Base-by-base conservation (phyloP, 1,140 invertebrate genomes). In the Eumeta japonica region DNA sequence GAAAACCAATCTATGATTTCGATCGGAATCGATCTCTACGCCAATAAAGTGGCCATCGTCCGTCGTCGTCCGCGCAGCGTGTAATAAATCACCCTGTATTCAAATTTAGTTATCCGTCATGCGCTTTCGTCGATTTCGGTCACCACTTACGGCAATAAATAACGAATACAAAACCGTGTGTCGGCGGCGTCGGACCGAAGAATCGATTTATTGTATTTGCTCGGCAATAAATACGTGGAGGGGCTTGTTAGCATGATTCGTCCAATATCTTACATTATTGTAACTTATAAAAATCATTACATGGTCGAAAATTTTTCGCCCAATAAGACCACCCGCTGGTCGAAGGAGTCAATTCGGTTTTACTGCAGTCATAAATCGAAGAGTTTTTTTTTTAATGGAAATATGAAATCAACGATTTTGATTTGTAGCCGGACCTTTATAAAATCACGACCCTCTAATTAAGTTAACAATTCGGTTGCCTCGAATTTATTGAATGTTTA, bases 161-260 rank as follows among this genome's bases (percentile, higher is more conserved):
- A n/a, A n/a, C n/a, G n/a, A n/a, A n/a, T n/a, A n/a, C n/a, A n/a
- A n/a, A n/a, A n/a, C n/a, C n/a, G n/a, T n/a, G n/a, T n/a, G n/a
- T n/a, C n/a, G n/a, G n/a, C n/a, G n/a, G n/a, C n/a, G n/a, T n/a
- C n/a, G n/a, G n/a, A n/a, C 33, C 46, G 50, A 45, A 53, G 42
- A 48, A 16, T 30, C 35, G 39, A 59, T 59, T 58, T 58, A 60
- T 60, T 45, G 41, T 55, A 31, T 55, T 52, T 54, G 52, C 57
- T 54, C 43, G 32, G 41, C 56, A 48, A 58, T 60, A 60, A 63
- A 63, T 48, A 61, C 52, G 33, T n/a, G n/a, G n/a, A n/a, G 39
- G 33, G 18, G 37, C 41, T 53, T 60, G 55, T 58, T 64, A 61
- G 42, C 39, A 41, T 51, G 43, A n/a, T n/a, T n/a, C n/a, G n/a